phyloP scores from a whole-genome alignment of 2,888 invertebrate genomes.

The Harmothoe impar region DNA sequence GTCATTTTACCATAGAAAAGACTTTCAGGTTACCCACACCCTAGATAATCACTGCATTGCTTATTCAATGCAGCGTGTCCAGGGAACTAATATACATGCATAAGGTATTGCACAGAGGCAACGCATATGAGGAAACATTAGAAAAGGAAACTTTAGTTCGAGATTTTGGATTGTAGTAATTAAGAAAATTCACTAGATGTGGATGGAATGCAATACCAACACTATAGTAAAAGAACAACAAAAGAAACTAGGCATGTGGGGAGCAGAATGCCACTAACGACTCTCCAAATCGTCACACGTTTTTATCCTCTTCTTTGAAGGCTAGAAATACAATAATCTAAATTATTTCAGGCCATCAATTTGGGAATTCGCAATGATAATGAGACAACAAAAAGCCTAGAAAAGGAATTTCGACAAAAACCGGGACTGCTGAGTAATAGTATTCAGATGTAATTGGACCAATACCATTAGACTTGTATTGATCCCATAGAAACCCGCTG shows the following conservation, averaged over 20 bases:
- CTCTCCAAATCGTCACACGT: background rate
- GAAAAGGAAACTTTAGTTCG: no score
- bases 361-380: background rate
- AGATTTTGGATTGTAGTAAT: no score
- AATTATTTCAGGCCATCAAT: background rate
- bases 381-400: background rate
- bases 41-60: no score
- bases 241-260: background rate
- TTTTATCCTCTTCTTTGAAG: background rate
- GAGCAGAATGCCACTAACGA: background rate
- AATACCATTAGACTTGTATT: constrained; percentile 22
- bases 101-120: no score
- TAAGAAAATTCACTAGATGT: no score
- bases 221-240: no score
- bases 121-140: no score
- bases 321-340: background rate
- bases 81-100: no score
- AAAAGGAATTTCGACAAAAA: background rate
- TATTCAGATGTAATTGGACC: constrained; percentile 4
- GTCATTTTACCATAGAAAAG: no score
- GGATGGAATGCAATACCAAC: no score
- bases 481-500: background rate
- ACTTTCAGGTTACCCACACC: no score
- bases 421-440: background rate
- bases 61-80: no score